Evolutionary conservation across 2,797 vertebrate genomes (phyloP), one percentile per base, ranked within the genome.

Genomic region (Leucoraja ocellata): DNA sequence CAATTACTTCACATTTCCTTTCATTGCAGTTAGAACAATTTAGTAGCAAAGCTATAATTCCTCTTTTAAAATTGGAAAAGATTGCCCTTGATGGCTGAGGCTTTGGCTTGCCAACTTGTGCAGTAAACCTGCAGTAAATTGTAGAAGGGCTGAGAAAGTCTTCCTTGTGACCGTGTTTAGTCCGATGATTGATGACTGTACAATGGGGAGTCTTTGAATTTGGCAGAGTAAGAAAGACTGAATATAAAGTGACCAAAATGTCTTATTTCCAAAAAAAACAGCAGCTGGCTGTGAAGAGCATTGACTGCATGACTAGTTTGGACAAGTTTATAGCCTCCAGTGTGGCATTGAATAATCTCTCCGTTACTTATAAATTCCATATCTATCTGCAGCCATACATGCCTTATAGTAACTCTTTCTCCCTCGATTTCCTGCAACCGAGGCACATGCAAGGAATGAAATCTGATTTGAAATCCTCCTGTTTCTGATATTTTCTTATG

Each of bases 161-260:
- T 68, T 6, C 28, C n/a, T 23, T 88, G n/a, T 10, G 83, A 14
- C 18, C 63, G 28, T 65, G 58, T 65, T 86, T n/a, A 86, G 58
- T 68, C 84, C 68, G n/a, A 88, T 88, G 84, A 88, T 88, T 68
- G 84, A 88, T 68, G 14, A 68, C 32, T 88, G 65, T 63, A 88
- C 61, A 68, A 21, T 9, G n/a, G 84, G 16, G 61, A 68, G 63
- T 18, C 84, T 36, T 16, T 88, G 61, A 36, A 63, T 32, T 88
- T 88, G 84, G 84, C 84, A 88, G 84, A 18, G 16, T 36, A 68
- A 88, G 84, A 88, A 68, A 88, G 63, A 68, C 63, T 68, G 61
- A 88, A 36, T 68, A 68, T 36, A 88, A 88, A 88, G 36, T 63
- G 84, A 88, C n/a, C 65, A 88, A 88, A 88, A 23, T 16, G 21